Conservation (phyloP, 2,797 vertebrate genomes). For the Cossypha heuglini region DNA sequence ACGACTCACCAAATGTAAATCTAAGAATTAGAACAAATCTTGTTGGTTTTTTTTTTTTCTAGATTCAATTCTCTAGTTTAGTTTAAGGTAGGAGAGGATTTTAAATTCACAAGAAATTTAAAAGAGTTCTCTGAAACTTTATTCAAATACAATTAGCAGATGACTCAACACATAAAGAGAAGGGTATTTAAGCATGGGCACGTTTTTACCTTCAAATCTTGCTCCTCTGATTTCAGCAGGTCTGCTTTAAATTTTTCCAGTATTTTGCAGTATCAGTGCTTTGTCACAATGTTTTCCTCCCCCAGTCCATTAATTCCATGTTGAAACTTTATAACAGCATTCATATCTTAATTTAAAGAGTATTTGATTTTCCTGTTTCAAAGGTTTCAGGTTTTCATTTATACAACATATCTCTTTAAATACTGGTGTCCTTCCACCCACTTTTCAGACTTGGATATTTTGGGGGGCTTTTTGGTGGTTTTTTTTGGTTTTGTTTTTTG, state of each 20-base stretch:
- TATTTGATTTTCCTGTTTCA: background rate
- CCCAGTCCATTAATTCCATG: background rate
- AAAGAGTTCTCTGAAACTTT: background rate
- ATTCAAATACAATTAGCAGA: background rate
- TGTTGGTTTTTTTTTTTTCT: background rate
- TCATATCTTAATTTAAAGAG: background rate
- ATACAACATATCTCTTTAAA: background rate
- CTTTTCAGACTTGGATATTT: background rate
- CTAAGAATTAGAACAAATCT: background rate
- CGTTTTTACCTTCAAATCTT: background rate
- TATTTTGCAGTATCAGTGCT: background rate
- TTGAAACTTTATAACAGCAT: background rate
- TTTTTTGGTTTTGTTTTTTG: too few species aligned
- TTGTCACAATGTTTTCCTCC: background rate
- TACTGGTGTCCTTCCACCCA: background rate
- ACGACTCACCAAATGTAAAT: slow-evolving; percentile 45
- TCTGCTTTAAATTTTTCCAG: background rate
- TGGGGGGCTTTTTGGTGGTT: too few species aligned
- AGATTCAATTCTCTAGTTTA: background rate
- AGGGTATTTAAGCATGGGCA: background rate
- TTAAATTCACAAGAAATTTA: background rate
- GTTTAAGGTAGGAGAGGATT: slow-evolving; percentile 2
- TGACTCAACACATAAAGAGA: background rate
- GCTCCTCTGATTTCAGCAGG: background rate
- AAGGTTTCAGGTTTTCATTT: background rate